Conservation (phyloP, 2,888 invertebrate species). For the Drosophila flavopinicola region DNA sequence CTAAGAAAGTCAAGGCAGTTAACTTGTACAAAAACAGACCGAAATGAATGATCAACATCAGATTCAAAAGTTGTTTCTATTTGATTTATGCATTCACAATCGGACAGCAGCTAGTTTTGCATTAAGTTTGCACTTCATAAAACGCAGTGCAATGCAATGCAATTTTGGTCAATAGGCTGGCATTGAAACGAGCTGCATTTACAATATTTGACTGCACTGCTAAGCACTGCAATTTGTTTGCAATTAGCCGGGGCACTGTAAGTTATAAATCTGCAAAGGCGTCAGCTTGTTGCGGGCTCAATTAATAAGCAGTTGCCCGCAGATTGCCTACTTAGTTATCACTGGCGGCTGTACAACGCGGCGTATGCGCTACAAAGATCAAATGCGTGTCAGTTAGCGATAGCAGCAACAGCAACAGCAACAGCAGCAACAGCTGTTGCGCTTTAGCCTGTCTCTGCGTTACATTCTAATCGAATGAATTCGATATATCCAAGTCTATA, state of each 20-base stretch:
- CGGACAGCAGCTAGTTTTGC: constrained; percentile 48
- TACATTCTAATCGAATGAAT: constrained; percentile 57
- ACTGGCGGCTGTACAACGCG: constrained; percentile 16
- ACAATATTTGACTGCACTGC: constrained; percentile 30
- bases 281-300: constrained; percentile 32
- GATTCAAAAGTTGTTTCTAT: constrained; percentile 62
- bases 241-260: constrained; percentile 53
- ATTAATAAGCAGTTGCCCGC: constrained; percentile 56
- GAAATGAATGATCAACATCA: constrained; percentile 36
- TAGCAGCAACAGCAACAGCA: constrained; percentile 6
- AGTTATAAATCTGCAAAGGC: constrained; percentile 61
- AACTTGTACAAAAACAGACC: constrained; percentile 33
- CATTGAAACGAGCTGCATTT: constrained; percentile 52
- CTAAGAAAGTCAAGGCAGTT: constrained; percentile 75
- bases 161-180: constrained; percentile 47
- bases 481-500: constrained; percentile 46
- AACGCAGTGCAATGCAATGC: constrained; percentile 15
- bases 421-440: constrained; percentile 34
- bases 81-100: constrained; percentile 64
- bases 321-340: constrained; percentile 58
- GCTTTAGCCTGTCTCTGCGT: constrained; percentile 26
- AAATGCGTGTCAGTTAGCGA: constrained; percentile 15
- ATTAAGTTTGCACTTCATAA: constrained; percentile 48
- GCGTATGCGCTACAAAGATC: constrained; percentile 39
- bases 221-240: constrained; percentile 62